Base-by-base conservation (phyloP, 2,113 vertebrate genomes). In the Podocnemis expansa region DNA sequence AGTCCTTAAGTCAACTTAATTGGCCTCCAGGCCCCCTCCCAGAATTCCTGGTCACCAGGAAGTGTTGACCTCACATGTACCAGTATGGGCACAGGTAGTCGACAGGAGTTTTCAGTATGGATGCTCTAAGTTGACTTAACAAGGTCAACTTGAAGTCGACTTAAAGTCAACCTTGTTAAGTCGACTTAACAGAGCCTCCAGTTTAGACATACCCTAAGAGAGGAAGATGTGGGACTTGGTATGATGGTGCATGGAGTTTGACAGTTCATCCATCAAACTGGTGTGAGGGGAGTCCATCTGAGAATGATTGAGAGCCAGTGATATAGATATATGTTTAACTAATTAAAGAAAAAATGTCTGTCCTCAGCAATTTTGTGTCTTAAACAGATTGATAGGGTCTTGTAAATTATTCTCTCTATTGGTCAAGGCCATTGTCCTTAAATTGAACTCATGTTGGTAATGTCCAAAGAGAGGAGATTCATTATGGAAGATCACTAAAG, bases 401-500 rank as follows among this genome's bases (percentile, higher is more conserved):
- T 41, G 85, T 79, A 92, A 95, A 95, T 93, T 94, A 51, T 63
- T 89, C 29, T 91, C 41, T 54, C 86, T 73, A 82, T 93, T 95
- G 91, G 94, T 95, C 87, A 31, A 0, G 4, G 52, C 93, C 56
- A 75, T 0, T 0, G 56, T 45, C 73, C 91, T 91, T 94, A 85
- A 92, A 89, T 70, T 88, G 83, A 85, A 80, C 94, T 94, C 21
- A 10, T 27, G 58, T 86, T 91, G 27, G 95, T 97, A 88, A 76
- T 41, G 94, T 91, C 80, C 51, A 93, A 81, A 92, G 75, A 97
- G 89, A 96, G 85, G 82, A 78, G 93, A 85, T 89, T 83, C 70
- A 47, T 94, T 97, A 93, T 52, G 22, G 91, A 91, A 97, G 92
- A 92, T 97, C 96, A 95, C 95, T 96, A 93, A 97, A 94, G 96